phyloP scores from a whole-genome alignment of 2,113 vertebrate genomes.

The Sinocyclocheilus anshuiensis region DNA sequence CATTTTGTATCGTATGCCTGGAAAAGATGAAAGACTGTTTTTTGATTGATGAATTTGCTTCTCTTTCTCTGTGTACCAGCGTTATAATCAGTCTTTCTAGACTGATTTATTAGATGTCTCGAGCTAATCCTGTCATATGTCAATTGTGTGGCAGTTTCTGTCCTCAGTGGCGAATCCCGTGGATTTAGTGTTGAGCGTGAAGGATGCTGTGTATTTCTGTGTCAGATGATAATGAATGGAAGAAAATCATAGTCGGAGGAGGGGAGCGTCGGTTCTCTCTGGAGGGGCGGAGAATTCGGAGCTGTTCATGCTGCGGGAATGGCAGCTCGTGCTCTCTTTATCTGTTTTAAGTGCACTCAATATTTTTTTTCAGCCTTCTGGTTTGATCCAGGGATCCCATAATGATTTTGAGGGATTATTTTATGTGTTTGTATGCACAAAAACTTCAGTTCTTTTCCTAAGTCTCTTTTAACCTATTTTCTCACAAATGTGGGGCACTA shows the following conservation, averaged over 20 bases:
- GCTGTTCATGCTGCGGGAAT: conserved; percentile 3
- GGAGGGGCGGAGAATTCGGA: conserved; percentile 13
- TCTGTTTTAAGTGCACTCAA: not conserved
- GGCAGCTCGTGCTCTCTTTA: not conserved
- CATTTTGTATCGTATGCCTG: not conserved
- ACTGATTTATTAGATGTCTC: not conserved
- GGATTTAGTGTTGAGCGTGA: conserved; percentile 11
- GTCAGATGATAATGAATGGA: conserved; percentile 38
- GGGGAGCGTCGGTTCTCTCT: not conserved
- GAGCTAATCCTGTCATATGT: not conserved
- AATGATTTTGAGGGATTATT: conserved; percentile 28
- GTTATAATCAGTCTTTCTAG: conserved; percentile 11
- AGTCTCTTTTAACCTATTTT: conserved; percentile 35
- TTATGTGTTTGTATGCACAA: not conserved
- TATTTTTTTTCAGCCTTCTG: not conserved
- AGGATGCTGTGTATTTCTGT: conserved; percentile 33
- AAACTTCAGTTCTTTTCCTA: not conserved
- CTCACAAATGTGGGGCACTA: conserved; percentile 26
- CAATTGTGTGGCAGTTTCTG: conserved; percentile 22
- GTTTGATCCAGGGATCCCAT: not conserved
- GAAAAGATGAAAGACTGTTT: not conserved
- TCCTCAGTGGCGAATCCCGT: not conserved
- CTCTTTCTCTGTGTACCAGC: not conserved
- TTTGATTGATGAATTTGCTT: not conserved
- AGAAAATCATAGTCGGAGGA: not conserved